Evolutionary conservation across 92 coral and sea anemone genomes (phyloP), one percentile per base, ranked within the genome.

Genomic region (Epizoanthus scotinus): DNA sequence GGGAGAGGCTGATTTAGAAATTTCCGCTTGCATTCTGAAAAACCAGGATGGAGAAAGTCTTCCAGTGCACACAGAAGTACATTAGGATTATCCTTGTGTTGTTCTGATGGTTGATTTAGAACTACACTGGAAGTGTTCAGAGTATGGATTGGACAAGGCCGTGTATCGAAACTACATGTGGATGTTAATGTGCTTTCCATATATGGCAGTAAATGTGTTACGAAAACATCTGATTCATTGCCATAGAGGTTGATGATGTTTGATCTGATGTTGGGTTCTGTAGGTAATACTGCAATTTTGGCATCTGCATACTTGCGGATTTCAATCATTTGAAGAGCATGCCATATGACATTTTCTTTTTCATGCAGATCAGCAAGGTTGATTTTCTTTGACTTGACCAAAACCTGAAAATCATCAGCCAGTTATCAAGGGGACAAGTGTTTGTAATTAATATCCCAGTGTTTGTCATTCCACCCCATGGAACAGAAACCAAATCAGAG

Each of bases 351-450:
- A 19, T 40, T 25, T 36, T 74, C 87, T 36, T 77, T 68, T 28
- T 82, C 82, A 42, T 44, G 71, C 22, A 83, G 68, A 59, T 68
- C 72, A 64, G 52, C 82, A 44, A 77, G 57, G 29, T 87, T 13
- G n/a, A 87, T 47, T 34, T 68, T 83, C 27, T 78, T 71, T 7
- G 66, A 77, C 50, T 70, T 78, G 36, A 83, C 34, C 20, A 87
- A 60, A 19, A 77, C 90, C 62, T 87, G 84, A 87, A 63, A 67
- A 87, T 83, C 83, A 87, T 87, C 8, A 83, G 84, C 90, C 87
- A 87, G 53, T 87, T 87, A 61, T 87, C 90, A 31, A 87, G 10
- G 6, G 91, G 84, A 40, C 87, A 87, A 9, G 85, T 87, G 66
- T 87, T 83, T 52, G 67, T 50, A 15, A 82, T n/a, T 26, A 60